phyloP scores from a whole-genome alignment of 2,888 invertebrate genomes.

The Gortyna flavago region DNA sequence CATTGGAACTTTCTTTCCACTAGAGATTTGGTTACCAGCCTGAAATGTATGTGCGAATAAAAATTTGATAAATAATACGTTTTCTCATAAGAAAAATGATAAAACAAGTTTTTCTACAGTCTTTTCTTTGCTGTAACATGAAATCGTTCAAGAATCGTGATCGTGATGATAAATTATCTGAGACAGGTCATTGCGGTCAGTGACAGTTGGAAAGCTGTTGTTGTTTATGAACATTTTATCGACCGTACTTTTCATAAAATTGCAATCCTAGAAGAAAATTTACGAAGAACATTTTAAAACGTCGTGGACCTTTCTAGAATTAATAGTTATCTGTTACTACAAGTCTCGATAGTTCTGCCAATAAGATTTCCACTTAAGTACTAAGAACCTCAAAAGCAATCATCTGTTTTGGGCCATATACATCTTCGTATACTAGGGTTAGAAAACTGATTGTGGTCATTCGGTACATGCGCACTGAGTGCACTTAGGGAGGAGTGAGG shows the following conservation, averaged over 20 bases:
- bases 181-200: background rate
- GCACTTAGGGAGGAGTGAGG: constrained; percentile 71
- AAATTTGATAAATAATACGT: background rate
- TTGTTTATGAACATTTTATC: background rate
- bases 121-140: background rate
- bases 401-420: constrained; percentile 34
- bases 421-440: constrained; percentile 42
- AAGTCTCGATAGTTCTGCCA: background rate
- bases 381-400: constrained; percentile 1
- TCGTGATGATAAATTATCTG: background rate
- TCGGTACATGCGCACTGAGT: constrained; percentile 87
- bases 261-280: background rate
- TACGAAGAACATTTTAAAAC: background rate
- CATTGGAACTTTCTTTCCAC: constrained; percentile 4
- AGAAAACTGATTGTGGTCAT: constrained; percentile 82
- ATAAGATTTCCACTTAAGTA: background rate
- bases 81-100: constrained; percentile 18
- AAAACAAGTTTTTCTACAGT: background rate
- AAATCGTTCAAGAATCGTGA: background rate
- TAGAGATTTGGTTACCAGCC: background rate
- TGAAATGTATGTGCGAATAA: background rate
- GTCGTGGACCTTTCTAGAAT: background rate
- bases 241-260: constrained; percentile 5
- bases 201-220: background rate
- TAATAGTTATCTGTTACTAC: background rate